Evolutionary conservation across 2,113 vertebrate genomes (phyloP).

Genomic region (Trematomus loennbergii): DNA sequence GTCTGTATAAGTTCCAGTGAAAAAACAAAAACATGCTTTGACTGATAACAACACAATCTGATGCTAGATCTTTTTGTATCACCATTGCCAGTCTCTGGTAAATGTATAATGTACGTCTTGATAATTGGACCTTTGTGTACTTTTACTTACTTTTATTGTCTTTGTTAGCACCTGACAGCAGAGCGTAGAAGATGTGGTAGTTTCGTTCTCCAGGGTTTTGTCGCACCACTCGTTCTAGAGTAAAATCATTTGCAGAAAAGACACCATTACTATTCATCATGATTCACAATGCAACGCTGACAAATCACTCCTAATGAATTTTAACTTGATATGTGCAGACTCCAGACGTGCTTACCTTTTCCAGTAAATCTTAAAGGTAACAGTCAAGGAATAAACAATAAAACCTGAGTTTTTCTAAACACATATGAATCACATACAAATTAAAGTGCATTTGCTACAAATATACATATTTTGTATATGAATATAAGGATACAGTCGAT

Average conservation of each 20-base stretch:
- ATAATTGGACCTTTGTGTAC: neutral
- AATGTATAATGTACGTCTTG: neutral
- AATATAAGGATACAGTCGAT: conserved; percentile 91
- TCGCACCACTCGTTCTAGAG: conserved; percentile 92
- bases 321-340: neutral
- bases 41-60: neutral
- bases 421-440: neutral
- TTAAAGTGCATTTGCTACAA: neutral
- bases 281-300: conserved; percentile 14
- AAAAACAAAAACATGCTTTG: neutral
- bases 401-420: neutral
- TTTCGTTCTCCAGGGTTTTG: conserved; percentile 92
- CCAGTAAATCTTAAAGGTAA: conserved; percentile 81
- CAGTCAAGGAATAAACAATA: conserved; percentile 72
- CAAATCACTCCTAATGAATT: neutral
- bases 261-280: conserved; percentile 17
- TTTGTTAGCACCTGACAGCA: conserved; percentile 87
- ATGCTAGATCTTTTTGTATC: neutral
- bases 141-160: conserved; percentile 86
- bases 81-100: neutral
- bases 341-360: conserved; percentile 78
- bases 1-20: neutral
- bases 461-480: neutral
- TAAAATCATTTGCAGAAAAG: conserved; percentile 39
- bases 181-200: conserved; percentile 94